Evolutionary conservation across 2,797 vertebrate genomes (phyloP), one percentile per base, ranked within the genome.

Genomic region (Euthynnus affinis): DNA sequence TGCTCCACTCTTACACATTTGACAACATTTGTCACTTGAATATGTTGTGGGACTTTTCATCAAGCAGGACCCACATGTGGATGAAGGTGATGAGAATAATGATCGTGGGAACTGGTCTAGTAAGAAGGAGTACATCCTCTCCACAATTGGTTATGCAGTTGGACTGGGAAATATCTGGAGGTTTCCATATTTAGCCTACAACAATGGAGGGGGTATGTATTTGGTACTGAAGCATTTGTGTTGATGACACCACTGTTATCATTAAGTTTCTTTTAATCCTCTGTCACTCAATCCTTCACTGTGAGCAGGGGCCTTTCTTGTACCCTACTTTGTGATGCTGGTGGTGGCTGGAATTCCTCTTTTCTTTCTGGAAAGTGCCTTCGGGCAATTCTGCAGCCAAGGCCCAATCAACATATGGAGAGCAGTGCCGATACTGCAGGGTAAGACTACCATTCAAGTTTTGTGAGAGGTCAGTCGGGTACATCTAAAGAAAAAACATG

Each of bases 111-210:
- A 98, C 92, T 99, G 98, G 98, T 88, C 95, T 1, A 97, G 40
- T 74, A 99, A 99, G 88, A 93, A 68, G 0, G 98, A 99, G 56
- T 98, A 99, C 80, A 94, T 99, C 58, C 95, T 99, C 1, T 99
- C 98, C 70, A 95, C 97, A 94, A 94, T 99, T 25, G 98, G 98
- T 82, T 98, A 98, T 0, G 98, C 98, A 6, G 97, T 99, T 23
- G 98, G 98, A 57, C 91, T 99, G 62, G 98, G 98, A 62, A 99
- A 99, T 29, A 96, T 99, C 42, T 99, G 98, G 98, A 94, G 98
- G 58, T 99, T 99, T 88, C 98, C 98, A 1, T 99, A 98, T 86
- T 91, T 99, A 86, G 95, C 97, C 40, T 99, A 97, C 91, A 97
- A 96, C 90, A 97, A 99, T 1, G 98, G 98, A 60, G 98, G 98